Evolutionary conservation across 2,888 invertebrate genomes (phyloP).

Genomic region (Rambutsinella grinnellia): DNA sequence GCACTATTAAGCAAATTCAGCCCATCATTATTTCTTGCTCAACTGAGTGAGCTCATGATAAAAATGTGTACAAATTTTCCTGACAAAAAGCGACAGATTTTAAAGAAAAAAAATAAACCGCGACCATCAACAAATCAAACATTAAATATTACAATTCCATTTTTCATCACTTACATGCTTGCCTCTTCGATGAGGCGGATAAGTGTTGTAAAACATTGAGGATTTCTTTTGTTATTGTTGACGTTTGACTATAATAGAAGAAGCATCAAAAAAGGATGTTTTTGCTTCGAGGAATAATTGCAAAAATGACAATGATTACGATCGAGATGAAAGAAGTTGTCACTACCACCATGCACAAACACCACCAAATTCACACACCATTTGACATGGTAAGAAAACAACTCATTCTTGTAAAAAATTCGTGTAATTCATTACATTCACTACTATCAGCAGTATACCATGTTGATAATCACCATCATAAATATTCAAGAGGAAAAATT

Average conservation of each 20-base stretch:
- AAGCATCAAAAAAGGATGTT: slow-evolving; percentile 22
- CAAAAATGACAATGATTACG: slow-evolving; percentile 31
- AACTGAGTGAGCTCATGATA: no score
- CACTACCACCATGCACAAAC: slow-evolving; percentile 14
- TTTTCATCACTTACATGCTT: slow-evolving; percentile 54
- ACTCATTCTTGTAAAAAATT: slow-evolving; percentile 32
- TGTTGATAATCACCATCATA: slow-evolving; percentile 1
- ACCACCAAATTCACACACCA: slow-evolving; percentile 55
- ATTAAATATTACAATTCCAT: not conserved
- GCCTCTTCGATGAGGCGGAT: slow-evolving; percentile 63
- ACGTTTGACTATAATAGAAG: slow-evolving; percentile 11
- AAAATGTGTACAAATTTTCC: no score
- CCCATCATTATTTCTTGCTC: no score
- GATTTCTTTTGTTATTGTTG: slow-evolving; percentile 11
- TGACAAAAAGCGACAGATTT: no score
- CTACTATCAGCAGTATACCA: not conserved
- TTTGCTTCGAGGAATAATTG: slow-evolving; percentile 18
- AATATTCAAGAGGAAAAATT: not conserved
- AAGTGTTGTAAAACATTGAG: slow-evolving; percentile 66
- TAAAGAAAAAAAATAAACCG: no score
- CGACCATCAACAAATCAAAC: no score
- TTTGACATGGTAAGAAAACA: slow-evolving; percentile 48
- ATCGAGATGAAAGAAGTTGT: slow-evolving; percentile 44
- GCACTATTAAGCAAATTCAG: no score
- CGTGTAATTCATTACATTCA: not conserved